These are phyloP conservation scores for Drosophila ambigua DNA, from an alignment of 1,140 invertebrate species.

Conservation along the genomic window DNA sequence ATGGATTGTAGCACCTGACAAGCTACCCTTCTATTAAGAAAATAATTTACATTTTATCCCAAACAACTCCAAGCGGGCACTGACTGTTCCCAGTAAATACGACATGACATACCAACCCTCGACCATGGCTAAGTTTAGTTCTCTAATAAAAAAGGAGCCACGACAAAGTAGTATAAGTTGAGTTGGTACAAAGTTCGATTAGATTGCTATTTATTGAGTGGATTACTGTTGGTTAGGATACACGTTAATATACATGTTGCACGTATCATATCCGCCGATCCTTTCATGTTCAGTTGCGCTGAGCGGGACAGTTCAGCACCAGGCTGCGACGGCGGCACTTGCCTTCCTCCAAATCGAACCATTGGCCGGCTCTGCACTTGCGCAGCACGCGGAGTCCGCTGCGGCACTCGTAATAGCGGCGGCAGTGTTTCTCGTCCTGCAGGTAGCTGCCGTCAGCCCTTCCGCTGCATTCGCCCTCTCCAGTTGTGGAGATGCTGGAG, in stretches of 20 bases:
- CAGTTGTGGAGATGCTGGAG: neutral
- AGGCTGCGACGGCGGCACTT: slow-evolving; percentile 36
- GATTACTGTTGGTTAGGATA: slow-evolving; percentile 42
- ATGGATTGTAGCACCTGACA: too few species aligned
- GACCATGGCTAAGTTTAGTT: too few species aligned
- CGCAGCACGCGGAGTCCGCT: slow-evolving; percentile 27
- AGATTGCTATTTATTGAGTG: slow-evolving; percentile 37
- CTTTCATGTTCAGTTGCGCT: slow-evolving; percentile 42
- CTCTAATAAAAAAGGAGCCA: too few species aligned
- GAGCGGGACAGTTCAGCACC: slow-evolving; percentile 52
- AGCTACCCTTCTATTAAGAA: too few species aligned
- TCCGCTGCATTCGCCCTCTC: slow-evolving; percentile 14
- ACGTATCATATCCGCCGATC: neutral
- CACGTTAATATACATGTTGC: slow-evolving; percentile 13
- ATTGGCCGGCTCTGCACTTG: slow-evolving; percentile 43
- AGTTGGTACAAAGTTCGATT: slow-evolving; percentile 9
- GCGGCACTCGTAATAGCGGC: slow-evolving; percentile 49
- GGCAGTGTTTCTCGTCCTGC: slow-evolving; percentile 47
- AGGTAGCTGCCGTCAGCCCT: slow-evolving; percentile 44
- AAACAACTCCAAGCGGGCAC: too few species aligned
- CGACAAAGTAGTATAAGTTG: neutral
- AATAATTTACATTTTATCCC: too few species aligned
- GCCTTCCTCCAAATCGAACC: slow-evolving; percentile 52
- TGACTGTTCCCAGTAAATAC: too few species aligned
- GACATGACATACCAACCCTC: too few species aligned